These are phyloP conservation scores for Hesperia comma DNA, from an alignment of 2,888 invertebrate genomes.

Conservation along the genomic window DNA sequence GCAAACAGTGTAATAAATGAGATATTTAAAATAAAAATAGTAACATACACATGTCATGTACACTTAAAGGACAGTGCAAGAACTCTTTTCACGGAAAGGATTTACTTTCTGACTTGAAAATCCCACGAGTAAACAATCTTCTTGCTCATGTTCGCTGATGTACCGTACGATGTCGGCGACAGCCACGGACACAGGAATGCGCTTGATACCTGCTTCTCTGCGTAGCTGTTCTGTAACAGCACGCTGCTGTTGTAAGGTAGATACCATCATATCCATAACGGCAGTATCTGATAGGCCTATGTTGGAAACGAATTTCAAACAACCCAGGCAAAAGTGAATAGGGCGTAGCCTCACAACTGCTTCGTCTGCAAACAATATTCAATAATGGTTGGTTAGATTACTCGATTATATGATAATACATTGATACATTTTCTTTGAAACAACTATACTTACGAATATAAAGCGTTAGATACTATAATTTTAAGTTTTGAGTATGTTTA, in stretches of 20 bases:
- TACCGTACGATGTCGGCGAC: constrained; percentile 96
- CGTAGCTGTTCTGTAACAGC: constrained; percentile 96
- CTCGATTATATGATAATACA: not conserved
- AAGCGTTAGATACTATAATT: too few species aligned
- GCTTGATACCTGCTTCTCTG: constrained; percentile 94
- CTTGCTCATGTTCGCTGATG: constrained; percentile 95
- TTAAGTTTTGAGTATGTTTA: too few species aligned
- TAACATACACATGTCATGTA: constrained; percentile 22
- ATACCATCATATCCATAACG: constrained; percentile 97
- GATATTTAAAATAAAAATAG: not conserved
- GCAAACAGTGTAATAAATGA: too few species aligned
- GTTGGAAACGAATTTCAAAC: constrained; percentile 81
- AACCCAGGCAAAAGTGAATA: constrained; percentile 61
- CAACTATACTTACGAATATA: constrained; percentile 11
- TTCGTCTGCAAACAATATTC: constrained; percentile 23
- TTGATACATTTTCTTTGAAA: too few species aligned
- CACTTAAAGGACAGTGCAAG: constrained; percentile 91
- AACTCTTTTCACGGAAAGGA: constrained; percentile 97
- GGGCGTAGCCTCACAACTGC: constrained; percentile 71
- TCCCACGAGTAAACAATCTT: constrained; percentile 96
- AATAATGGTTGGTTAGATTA: not conserved
- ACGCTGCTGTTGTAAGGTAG: constrained; percentile 96
- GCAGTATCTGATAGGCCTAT: constrained; percentile 95
- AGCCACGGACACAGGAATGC: constrained; percentile 95
- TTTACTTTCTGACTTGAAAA: constrained; percentile 97